These are phyloP conservation scores for Drosophila kanekoi DNA, from an alignment of 2,888 invertebrate genomes.

Conservation along the genomic window DNA sequence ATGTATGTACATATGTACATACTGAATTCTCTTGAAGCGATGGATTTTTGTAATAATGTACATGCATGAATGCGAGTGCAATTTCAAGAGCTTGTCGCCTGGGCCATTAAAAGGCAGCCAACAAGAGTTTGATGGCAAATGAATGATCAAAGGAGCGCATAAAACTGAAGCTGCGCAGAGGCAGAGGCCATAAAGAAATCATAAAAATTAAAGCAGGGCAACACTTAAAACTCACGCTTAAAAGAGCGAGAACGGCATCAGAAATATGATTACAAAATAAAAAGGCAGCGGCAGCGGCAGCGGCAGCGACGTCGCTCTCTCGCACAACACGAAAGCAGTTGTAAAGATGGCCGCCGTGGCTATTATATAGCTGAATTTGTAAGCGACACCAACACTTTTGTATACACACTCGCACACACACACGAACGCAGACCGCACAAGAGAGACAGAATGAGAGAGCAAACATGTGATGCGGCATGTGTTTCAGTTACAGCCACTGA, in stretches of 20 bases:
- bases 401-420: background rate
- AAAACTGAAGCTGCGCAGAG: conserved; percentile 51
- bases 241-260: conserved; percentile 50
- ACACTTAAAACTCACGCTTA: conserved; percentile 53
- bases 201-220: conserved; percentile 77
- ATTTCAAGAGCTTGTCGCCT: conserved; percentile 40
- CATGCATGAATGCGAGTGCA: background rate
- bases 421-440: conserved; percentile 11
- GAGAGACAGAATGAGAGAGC: conserved; percentile 34
- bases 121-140: conserved; percentile 41
- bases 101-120: conserved; percentile 33
- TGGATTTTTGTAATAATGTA: background rate
- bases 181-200: conserved; percentile 58
- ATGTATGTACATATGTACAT: background rate
- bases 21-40: background rate
- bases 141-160: conserved; percentile 55
- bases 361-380: conserved; percentile 74
- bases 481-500: conserved; percentile 56
- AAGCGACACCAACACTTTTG: conserved; percentile 54
- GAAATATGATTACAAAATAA: conserved; percentile 72
- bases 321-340: conserved; percentile 62
- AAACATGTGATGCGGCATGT: conserved; percentile 56
- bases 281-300: conserved; percentile 32
- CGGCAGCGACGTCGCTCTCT: conserved; percentile 34
- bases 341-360: conserved; percentile 79